phyloP scores from a whole-genome alignment of 2,797 vertebrate genomes.

The Peromyscus nudipes region DNA sequence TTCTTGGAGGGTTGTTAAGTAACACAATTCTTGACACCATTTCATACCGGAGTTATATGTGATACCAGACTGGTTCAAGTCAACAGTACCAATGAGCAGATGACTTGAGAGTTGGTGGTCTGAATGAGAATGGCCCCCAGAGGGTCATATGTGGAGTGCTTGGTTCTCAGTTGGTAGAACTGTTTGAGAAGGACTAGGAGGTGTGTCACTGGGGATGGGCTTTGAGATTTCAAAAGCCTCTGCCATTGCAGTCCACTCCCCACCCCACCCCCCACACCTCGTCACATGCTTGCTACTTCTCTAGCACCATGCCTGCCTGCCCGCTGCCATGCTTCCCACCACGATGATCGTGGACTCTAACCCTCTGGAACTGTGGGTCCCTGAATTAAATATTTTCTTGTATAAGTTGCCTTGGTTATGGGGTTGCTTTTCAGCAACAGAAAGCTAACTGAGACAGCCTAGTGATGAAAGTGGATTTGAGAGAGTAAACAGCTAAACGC shows the following conservation, averaged over 20 bases:
- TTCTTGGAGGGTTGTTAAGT: not conserved
- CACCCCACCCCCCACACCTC: not conserved
- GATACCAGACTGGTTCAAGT: not conserved
- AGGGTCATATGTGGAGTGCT: not conserved
- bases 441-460: not conserved
- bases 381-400: not conserved
- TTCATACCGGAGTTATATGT: slow-evolving; percentile 9
- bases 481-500: slow-evolving; percentile 1
- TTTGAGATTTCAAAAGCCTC: not conserved
- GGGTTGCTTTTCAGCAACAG: not conserved
- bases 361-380: not conserved
- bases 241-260: not conserved
- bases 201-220: not conserved
- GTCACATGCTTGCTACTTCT: not conserved
- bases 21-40: slow-evolving; percentile 15
- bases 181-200: not conserved
- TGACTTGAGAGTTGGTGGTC: not conserved
- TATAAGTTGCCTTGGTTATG: not conserved
- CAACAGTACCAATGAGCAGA: not conserved
- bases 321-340: not conserved
- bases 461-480: slow-evolving; percentile 34
- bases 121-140: not conserved
- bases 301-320: not conserved
- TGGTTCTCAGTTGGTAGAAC: not conserved
- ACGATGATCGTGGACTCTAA: too few relatives aligned